These are phyloP conservation scores for Ophraella communa DNA, from an alignment of 2,888 invertebrate genomes.

Conservation along the genomic window DNA sequence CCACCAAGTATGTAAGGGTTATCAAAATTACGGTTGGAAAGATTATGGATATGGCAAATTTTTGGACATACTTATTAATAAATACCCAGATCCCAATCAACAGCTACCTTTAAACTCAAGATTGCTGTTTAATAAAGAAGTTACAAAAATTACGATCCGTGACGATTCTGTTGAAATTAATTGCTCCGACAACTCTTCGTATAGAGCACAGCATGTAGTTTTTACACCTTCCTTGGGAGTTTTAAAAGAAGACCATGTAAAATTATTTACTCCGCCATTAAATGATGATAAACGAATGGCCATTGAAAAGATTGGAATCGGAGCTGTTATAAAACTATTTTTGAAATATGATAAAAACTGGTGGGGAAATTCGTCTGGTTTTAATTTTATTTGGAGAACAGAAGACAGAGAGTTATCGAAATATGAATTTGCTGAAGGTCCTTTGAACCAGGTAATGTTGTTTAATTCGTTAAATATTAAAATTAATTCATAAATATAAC, in stretches of 20 bases:
- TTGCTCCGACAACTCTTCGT: slow-evolving; percentile 61
- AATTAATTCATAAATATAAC: too few species aligned
- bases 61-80: slow-evolving; percentile 66
- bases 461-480: too few species aligned
- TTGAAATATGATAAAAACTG: slow-evolving; percentile 38
- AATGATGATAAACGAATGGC: slow-evolving; percentile 37
- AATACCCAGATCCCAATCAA: slow-evolving; percentile 38
- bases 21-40: slow-evolving; percentile 65
- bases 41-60: slow-evolving; percentile 70
- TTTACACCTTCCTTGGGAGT: slow-evolving; percentile 60
- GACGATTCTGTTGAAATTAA: slow-evolving; percentile 51
- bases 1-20: background rate
- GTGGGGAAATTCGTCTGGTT: slow-evolving; percentile 37
- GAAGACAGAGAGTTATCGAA: slow-evolving; percentile 39
- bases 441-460: slow-evolving; percentile 30
- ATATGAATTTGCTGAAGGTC: slow-evolving; percentile 47
- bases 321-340: slow-evolving; percentile 40
- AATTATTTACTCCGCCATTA: slow-evolving; percentile 39
- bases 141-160: slow-evolving; percentile 34
- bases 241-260: slow-evolving; percentile 37
- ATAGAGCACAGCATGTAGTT: slow-evolving; percentile 67
- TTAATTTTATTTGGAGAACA: slow-evolving; percentile 40
- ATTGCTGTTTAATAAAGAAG: slow-evolving; percentile 43
- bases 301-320: slow-evolving; percentile 42
- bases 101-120: slow-evolving; percentile 41